Percentiles rank a stretch among this genome's conserved stretches.
Conservation (phyloP, 2,888 invertebrate species). For the Oscheius sp. region DNA sequence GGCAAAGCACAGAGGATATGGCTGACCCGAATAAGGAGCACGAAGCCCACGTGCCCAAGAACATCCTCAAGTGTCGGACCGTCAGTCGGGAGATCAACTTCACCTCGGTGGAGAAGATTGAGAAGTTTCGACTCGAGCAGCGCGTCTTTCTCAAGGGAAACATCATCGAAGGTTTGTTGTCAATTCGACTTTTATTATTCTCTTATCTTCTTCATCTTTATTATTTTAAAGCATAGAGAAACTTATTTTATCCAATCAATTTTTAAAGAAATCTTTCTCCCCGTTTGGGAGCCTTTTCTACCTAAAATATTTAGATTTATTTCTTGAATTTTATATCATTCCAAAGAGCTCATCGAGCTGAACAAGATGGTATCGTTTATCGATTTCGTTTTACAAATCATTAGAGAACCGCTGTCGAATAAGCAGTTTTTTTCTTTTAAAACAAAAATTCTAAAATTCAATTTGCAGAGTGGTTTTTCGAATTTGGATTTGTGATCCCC, state of each 20-base stretch:
- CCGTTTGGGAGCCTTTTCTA: no score
- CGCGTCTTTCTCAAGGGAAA: conserved; percentile 76
- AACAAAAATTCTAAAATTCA: not conserved
- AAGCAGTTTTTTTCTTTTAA: no score
- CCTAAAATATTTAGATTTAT: no score
- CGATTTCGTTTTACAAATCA: no score
- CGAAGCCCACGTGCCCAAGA: conserved; percentile 90
- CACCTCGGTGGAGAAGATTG: conserved; percentile 84
- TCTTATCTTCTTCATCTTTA: no score
- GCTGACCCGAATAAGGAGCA: conserved; percentile 70
- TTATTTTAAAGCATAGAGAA: not conserved
- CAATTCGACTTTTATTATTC: not conserved
- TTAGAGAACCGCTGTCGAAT: no score
- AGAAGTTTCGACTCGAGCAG: conserved; percentile 93
- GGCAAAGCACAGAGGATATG: conserved; percentile 96
- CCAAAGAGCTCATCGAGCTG: no score
- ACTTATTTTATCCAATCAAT: not conserved
- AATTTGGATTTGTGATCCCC: conserved; percentile 98
- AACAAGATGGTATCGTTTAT: no score
- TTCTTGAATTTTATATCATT: no score
- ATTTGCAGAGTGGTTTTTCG: conserved; percentile 91
- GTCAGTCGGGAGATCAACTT: conserved; percentile 76
- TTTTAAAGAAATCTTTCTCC: not conserved
- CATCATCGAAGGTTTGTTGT: conserved; percentile 69
- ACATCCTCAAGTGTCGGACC: conserved; percentile 87